Percentiles rank a stretch among this genome's conserved stretches.
Conservation (phyloP, 2,113 vertebrate species). For the Amia ocellicauda region DNA sequence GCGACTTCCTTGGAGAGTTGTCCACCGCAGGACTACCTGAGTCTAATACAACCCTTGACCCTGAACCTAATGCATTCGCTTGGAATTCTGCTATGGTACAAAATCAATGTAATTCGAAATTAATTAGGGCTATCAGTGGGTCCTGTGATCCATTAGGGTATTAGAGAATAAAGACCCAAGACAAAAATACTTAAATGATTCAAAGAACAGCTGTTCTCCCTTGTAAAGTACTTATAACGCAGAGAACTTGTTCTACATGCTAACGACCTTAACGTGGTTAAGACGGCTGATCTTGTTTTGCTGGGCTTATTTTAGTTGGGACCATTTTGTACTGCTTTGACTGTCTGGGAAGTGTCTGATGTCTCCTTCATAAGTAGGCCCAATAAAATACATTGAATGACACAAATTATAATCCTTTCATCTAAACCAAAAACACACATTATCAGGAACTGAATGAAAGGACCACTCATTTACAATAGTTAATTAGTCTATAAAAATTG, state of each 20-base stretch:
- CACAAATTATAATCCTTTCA: too few species aligned
- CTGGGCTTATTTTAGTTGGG: slow-evolving; percentile 57
- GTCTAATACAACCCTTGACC: not conserved
- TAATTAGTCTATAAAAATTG: too few species aligned
- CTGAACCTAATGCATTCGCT: slow-evolving; percentile 17
- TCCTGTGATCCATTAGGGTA: slow-evolving; percentile 35
- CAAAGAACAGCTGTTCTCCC: slow-evolving; percentile 55
- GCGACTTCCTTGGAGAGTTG: not conserved
- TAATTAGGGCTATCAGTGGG: slow-evolving; percentile 35
- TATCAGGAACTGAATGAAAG: too few species aligned
- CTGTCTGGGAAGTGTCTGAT: slow-evolving; percentile 31
- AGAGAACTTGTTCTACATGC: slow-evolving; percentile 44
- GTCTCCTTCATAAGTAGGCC: too few species aligned
- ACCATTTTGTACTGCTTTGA: slow-evolving; percentile 51
- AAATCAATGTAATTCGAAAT: slow-evolving; percentile 32
- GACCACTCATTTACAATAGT: too few species aligned
- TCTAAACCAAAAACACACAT: too few species aligned
- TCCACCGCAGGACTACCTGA: not conserved
- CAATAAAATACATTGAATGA: too few species aligned
- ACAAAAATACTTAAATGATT: slow-evolving; percentile 43
- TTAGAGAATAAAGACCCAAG: slow-evolving; percentile 32
- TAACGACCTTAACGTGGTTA: slow-evolving; percentile 61
- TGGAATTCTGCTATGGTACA: slow-evolving; percentile 16
- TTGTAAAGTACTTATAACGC: slow-evolving; percentile 51
- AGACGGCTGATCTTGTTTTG: slow-evolving; percentile 52